Percentiles rank a stretch among this genome's conserved stretches.
phyloP scores from a whole-genome alignment of 2,888 invertebrate species.

The Apodemia duryi region DNA sequence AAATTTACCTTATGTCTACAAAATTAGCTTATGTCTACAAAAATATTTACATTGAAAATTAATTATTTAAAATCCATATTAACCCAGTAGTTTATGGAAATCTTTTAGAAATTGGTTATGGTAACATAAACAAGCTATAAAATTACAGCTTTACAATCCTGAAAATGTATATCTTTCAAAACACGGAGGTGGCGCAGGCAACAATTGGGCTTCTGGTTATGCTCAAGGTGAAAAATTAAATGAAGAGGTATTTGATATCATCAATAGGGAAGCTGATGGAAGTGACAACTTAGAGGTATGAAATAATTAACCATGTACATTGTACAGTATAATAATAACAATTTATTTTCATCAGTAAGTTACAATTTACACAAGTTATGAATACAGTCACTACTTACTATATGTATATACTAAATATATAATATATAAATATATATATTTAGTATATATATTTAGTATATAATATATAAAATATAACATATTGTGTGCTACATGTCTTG shows the following conservation, averaged over 20 bases:
- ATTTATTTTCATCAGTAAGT: no score
- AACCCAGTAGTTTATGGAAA: no score
- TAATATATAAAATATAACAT: neutral
- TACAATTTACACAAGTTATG: no score
- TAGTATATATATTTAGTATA: no score
- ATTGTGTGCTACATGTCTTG: no score
- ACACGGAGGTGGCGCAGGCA: conserved; percentile 99
- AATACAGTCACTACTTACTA: neutral
- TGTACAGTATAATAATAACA: no score
- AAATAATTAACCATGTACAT: neutral
- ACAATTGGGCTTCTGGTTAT: conserved; percentile 99
- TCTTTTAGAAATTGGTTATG: no score
- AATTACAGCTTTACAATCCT: conserved; percentile 92
- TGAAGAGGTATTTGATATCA: conserved; percentile 98
- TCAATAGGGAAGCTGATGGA: conserved; percentile 98
- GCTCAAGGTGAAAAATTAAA: conserved; percentile 94
- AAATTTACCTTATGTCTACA: no score
- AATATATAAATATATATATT: neutral
- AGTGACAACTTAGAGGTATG: conserved; percentile 96
- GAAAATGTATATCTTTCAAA: conserved; percentile 98
- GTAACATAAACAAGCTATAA: no score
- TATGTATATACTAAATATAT: no score
- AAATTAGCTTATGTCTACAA: no score
- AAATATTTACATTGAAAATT: neutral
- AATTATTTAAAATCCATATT: no score